Evolutionary conservation across 2,797 vertebrate genomes (phyloP).

Genomic region (Danio choprae): DNA sequence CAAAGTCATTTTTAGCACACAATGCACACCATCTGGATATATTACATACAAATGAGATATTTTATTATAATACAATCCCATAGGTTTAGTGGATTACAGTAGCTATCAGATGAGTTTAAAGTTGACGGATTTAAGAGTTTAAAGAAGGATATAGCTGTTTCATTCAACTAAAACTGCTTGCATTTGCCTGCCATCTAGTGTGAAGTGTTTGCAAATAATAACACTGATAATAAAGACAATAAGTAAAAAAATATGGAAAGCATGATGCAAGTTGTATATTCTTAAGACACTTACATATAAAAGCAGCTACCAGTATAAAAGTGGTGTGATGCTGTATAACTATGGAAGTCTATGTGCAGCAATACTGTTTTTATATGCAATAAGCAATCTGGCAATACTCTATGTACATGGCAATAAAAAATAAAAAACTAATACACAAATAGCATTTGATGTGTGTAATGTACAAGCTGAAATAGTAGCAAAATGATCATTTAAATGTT

Average conservation of each 20-base stretch:
- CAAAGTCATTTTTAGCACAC: not conserved
- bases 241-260: not conserved
- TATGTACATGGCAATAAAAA: too few species aligned
- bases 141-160: not conserved
- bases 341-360: too few species aligned
- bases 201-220: not conserved
- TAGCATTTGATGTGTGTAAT: too few species aligned
- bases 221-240: not conserved
- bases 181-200: constrained; percentile 50
- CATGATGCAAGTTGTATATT: too few species aligned
- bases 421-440: too few species aligned
- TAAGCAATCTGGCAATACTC: too few species aligned
- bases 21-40: not conserved
- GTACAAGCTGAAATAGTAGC: too few species aligned
- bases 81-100: not conserved
- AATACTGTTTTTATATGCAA: too few species aligned
- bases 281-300: too few species aligned
- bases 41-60: not conserved
- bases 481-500: too few species aligned
- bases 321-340: too few species aligned
- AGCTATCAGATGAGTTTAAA: not conserved
- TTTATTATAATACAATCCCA: not conserved
- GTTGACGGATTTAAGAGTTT: not conserved
- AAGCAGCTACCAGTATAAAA: too few species aligned
- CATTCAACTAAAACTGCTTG: not conserved